Evolutionary conservation across 2,113 vertebrate genomes (phyloP).

Genomic region (Trogon surrucura): DNA sequence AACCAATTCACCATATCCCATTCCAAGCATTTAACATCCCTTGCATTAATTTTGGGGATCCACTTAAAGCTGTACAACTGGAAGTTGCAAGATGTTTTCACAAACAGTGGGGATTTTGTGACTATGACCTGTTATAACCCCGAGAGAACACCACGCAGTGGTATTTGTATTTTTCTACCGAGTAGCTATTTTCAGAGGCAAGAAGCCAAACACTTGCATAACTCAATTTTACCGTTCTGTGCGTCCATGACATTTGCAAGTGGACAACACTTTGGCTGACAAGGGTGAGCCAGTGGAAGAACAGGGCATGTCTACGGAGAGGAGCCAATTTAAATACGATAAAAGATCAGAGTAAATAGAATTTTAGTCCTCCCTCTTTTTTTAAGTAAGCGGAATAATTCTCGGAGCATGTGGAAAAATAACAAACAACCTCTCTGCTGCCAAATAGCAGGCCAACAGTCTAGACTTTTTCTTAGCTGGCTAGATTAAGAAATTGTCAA

Average conservation of each 20-base stretch:
- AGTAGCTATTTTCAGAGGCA: slow-evolving; percentile 42
- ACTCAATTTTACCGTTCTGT: background rate
- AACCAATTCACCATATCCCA: background rate
- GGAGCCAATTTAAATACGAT: slow-evolving; percentile 18
- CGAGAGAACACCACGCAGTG: background rate
- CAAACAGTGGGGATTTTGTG: background rate
- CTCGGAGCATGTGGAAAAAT: slow-evolving; percentile 1
- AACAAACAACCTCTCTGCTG: slow-evolving; percentile 30
- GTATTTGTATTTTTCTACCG: background rate
- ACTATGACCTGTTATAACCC: slow-evolving; percentile 33
- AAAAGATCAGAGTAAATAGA: slow-evolving; percentile 6
- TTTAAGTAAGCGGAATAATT: slow-evolving; percentile 23
- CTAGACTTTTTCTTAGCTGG: slow-evolving; percentile 14
- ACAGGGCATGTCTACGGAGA: background rate
- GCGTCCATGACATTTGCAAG: background rate
- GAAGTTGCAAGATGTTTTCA: background rate
- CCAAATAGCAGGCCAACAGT: background rate
- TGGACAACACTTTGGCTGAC: background rate
- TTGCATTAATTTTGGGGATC: background rate
- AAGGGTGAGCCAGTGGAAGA: background rate
- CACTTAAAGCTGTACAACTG: background rate
- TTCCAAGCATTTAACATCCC: background rate
- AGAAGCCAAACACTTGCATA: slow-evolving; percentile 40
- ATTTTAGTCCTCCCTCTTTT: background rate
- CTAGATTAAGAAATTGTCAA: background rate